Percentiles rank a stretch among this genome's conserved stretches.
Evolutionary conservation across 35 echinoderm and acorn worm genomes (phyloP).

Genomic region (Strongylocentrotus purpuratus): DNA sequence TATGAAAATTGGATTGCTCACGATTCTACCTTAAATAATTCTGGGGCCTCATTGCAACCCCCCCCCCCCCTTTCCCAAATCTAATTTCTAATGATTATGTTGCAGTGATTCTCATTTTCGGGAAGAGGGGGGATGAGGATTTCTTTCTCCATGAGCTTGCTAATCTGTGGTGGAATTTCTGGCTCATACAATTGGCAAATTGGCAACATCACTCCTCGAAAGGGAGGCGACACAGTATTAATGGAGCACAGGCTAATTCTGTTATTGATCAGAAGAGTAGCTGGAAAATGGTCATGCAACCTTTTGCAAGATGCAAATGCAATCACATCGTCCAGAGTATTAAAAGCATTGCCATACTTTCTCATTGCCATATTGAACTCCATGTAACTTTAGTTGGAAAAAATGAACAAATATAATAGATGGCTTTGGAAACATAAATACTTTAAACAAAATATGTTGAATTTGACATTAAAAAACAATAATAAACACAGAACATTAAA

Average conservation of each 20-base stretch:
- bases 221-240: background rate
- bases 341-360: background rate
- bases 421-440: background rate
- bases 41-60: background rate
- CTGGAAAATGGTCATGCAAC: no score
- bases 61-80: background rate
- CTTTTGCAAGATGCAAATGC: background rate
- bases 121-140: background rate
- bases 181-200: background rate
- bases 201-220: background rate
- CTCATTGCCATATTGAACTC: background rate
- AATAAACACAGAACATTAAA: no score
- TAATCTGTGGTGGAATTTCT: background rate
- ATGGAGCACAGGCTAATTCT: background rate
- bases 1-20: constrained; percentile 18
- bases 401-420: background rate
- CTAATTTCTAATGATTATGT: background rate
- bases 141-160: background rate
- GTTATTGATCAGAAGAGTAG: background rate
- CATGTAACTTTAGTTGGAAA: background rate
- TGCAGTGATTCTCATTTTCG: background rate
- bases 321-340: background rate
- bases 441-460: background rate
- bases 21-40: background rate
- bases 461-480: no score